Conservation (phyloP, 2,113 vertebrate species). For the Toxostoma redivivum region DNA sequence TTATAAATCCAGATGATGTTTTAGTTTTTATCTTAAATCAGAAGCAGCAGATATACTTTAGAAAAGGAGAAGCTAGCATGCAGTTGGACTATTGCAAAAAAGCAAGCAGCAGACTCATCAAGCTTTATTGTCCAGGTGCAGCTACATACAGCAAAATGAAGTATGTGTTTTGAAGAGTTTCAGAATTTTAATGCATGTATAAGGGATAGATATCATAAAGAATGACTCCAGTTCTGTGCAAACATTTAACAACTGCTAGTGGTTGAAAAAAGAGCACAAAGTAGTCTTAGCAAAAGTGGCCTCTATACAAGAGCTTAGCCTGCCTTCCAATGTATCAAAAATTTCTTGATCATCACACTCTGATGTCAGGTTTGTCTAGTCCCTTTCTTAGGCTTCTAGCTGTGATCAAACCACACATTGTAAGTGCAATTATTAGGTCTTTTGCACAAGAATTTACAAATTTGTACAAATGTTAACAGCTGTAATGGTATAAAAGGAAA, state of each 20-base stretch:
- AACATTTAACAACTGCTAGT: background rate
- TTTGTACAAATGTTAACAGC: background rate
- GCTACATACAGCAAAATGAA: background rate
- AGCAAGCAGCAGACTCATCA: background rate
- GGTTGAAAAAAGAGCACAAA: background rate
- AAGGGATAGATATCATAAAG: background rate
- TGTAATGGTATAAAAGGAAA: background rate
- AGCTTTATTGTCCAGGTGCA: background rate
- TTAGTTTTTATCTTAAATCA: background rate
- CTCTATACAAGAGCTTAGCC: background rate
- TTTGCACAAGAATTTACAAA: background rate
- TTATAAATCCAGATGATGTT: background rate
- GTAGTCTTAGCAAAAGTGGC: background rate
- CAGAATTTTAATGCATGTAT: background rate
- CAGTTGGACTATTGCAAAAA: background rate
- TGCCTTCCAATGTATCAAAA: background rate
- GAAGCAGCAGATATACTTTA: background rate
- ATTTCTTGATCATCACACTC: background rate
- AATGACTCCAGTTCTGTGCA: background rate
- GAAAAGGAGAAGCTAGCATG: background rate
- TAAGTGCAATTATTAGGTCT: background rate
- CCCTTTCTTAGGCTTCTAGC: background rate
- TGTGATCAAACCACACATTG: fast-evolving
- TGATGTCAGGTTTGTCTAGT: background rate
- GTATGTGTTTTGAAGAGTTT: background rate